These are phyloP conservation scores for Pleuronectes platessa DNA, from an alignment of 2,113 vertebrate genomes.

Conservation along the genomic window DNA sequence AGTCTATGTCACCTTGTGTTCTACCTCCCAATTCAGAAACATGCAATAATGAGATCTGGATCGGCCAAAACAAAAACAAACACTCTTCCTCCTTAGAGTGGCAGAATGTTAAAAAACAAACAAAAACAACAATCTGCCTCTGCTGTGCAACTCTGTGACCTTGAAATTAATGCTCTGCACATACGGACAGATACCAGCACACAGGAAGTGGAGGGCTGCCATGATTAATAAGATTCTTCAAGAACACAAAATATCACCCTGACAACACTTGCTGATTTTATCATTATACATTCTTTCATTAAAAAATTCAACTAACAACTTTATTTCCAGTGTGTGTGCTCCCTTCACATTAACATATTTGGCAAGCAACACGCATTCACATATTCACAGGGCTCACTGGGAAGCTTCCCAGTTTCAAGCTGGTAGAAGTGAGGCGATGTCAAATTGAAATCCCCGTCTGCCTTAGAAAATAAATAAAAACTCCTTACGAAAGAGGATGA, in stretches of 20 bases:
- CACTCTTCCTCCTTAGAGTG: constrained; percentile 1
- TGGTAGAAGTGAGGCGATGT: constrained; percentile 43
- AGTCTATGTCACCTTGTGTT: constrained; percentile 72
- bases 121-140: constrained; percentile 5
- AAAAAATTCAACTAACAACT: not conserved
- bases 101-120: constrained; percentile 13
- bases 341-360: constrained; percentile 39
- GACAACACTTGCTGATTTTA: constrained; percentile 25
- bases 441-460: constrained; percentile 39
- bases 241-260: constrained; percentile 29
- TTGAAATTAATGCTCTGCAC: constrained; percentile 47
- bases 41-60: constrained; percentile 69
- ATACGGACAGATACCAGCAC: constrained; percentile 33
- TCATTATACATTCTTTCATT: not conserved
- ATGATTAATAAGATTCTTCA: constrained; percentile 50
- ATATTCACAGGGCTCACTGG: constrained; percentile 44
- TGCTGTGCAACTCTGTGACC: constrained; percentile 26
- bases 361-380: constrained; percentile 8
- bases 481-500: not conserved
- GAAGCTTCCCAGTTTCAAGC: constrained; percentile 59
- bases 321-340: constrained; percentile 36
- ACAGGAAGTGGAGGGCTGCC: constrained; percentile 27
- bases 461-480: not conserved
- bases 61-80: constrained; percentile 2
- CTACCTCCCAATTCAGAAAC: constrained; percentile 70